Conservation (phyloP, 2,113 vertebrate species). For the Phrynosoma blainvillii region DNA sequence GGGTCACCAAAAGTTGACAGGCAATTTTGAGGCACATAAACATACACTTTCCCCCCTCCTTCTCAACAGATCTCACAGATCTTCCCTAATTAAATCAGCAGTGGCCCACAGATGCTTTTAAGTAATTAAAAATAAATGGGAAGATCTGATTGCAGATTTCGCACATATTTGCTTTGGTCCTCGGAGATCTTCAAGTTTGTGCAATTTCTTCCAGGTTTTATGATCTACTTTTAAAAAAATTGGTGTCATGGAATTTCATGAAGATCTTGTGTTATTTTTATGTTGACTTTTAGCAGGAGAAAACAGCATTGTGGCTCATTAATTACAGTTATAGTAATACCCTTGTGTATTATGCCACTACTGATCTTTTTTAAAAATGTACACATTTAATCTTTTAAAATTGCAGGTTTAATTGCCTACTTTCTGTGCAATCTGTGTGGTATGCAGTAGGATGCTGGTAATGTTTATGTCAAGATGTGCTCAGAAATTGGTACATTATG, state of each 20-base stretch:
- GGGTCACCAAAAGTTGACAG: no score
- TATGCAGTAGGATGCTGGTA: background rate
- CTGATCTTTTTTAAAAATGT: background rate
- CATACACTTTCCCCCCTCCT: no score
- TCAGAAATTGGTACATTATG: background rate
- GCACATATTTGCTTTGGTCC: background rate
- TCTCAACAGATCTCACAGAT: no score
- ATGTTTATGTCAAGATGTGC: background rate
- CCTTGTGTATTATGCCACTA: conserved; percentile 6
- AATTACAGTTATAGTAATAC: background rate
- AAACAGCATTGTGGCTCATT: background rate
- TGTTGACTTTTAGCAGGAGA: background rate
- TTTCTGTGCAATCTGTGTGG: background rate
- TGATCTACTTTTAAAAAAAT: no score
- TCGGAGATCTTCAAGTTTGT: background rate
- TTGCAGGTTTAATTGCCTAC: background rate
- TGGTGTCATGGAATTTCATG: no score
- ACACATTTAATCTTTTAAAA: background rate
- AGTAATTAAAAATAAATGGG: background rate
- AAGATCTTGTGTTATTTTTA: background rate
- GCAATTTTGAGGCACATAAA: no score
- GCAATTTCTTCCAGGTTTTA: no score
- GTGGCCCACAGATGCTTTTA: background rate
- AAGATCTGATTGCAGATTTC: background rate
- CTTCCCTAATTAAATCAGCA: background rate